These are phyloP conservation scores for Orthosia cruda DNA, from an alignment of 2,888 invertebrate species.

Conservation along the genomic window DNA sequence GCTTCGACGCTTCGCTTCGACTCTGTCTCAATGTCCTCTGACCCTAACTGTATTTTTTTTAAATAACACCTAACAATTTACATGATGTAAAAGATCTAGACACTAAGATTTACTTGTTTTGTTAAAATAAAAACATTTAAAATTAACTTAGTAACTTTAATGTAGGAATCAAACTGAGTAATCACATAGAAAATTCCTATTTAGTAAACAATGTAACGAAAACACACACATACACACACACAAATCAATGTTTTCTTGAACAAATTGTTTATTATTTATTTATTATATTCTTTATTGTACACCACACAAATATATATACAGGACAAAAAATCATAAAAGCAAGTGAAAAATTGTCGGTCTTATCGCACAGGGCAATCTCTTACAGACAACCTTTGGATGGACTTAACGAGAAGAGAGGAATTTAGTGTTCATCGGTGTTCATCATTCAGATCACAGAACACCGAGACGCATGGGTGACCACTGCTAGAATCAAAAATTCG, in stretches of 20 bases:
- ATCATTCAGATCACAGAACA: not conserved
- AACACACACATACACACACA: not conserved
- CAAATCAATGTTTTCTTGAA: not conserved
- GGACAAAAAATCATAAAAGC: too few relatives aligned
- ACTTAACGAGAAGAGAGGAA: too few relatives aligned
- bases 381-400: too few relatives aligned
- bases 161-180: conserved; percentile 30
- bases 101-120: not conserved
- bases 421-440: too few relatives aligned
- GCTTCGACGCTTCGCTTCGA: too few relatives aligned
- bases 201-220: not conserved
- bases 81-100: not conserved
- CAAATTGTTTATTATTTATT: not conserved
- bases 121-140: conserved; percentile 35
- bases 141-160: conserved; percentile 36
- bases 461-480: not conserved
- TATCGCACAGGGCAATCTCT: too few relatives aligned
- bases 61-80: not conserved
- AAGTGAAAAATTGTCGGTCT: too few relatives aligned
- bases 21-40: too few relatives aligned
- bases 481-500: not conserved
- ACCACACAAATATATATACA: too few relatives aligned
- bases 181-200: not conserved
- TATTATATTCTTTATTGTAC: too few relatives aligned
- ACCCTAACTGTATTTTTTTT: too few relatives aligned